phyloP scores from a whole-genome alignment of 2,113 vertebrate species.

The Dromas ardeola region DNA sequence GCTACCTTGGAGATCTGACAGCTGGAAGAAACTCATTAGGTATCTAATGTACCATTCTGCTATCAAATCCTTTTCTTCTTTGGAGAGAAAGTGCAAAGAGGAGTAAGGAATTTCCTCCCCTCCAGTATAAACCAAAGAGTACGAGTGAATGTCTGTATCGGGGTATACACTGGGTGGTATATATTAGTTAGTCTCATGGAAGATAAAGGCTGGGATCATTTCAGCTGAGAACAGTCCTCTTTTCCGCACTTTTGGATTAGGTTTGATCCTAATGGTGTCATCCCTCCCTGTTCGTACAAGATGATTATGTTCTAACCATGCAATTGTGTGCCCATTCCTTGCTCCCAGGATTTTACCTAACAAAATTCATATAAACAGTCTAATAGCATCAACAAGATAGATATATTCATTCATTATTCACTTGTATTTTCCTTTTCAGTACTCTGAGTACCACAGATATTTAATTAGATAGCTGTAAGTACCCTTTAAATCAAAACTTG shows the following conservation, averaged over 20 bases:
- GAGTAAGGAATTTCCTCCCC: neutral
- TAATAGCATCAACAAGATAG: neutral
- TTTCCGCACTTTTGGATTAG: neutral
- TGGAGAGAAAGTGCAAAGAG: neutral
- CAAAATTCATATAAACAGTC: neutral
- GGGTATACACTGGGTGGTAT: neutral
- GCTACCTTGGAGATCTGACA: neutral
- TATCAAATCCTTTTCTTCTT: neutral
- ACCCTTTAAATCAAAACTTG: neutral
- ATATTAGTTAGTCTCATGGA: neutral
- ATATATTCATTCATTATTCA: neutral
- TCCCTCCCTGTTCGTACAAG: accelerated
- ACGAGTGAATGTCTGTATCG: accelerated
- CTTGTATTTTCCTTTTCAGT: neutral
- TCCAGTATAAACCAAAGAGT: neutral
- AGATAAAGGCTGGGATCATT: neutral
- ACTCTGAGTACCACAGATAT: neutral
- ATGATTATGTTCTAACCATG: neutral
- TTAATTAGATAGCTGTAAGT: neutral
- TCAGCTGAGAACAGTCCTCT: neutral
- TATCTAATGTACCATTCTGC: neutral
- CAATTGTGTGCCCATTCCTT: neutral
- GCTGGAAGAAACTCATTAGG: neutral
- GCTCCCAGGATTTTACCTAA: neutral
- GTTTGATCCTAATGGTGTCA: neutral